Percentiles rank a stretch among this genome's conserved stretches.
phyloP scores from a whole-genome alignment of 2,888 invertebrate species.

The Halictus quadricinctus region DNA sequence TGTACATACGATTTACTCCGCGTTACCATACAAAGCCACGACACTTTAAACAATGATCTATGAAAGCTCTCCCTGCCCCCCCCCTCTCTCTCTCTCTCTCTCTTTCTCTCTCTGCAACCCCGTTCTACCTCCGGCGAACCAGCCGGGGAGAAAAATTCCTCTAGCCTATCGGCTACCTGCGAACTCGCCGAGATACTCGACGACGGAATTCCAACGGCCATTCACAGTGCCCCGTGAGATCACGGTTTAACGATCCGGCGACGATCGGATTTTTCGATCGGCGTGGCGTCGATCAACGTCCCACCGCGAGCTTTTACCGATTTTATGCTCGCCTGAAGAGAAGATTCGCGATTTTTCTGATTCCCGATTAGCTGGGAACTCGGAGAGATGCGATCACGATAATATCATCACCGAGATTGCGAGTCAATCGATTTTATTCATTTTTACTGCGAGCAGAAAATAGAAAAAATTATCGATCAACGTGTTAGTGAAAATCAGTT shows the following conservation, averaged over 20 bases:
- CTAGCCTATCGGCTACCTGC: slow-evolving; percentile 48
- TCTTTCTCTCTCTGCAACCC: slow-evolving; percentile 2
- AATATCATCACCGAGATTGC: no score
- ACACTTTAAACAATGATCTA: slow-evolving; percentile 68
- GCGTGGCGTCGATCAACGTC: background rate
- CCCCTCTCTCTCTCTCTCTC: background rate
- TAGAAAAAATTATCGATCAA: no score
- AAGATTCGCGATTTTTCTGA: background rate
- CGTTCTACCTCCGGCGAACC: background rate
- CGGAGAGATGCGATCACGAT: background rate
- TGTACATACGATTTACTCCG: slow-evolving; percentile 70
- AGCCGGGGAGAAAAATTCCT: slow-evolving; percentile 16
- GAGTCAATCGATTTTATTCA: background rate
- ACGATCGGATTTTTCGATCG: background rate
- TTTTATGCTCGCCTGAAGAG: background rate
- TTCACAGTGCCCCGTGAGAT: background rate
- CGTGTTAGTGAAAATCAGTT: no score
- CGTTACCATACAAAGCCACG: slow-evolving; percentile 69
- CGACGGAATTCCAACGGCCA: slow-evolving; percentile 22
- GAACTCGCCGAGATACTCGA: slow-evolving; percentile 32
- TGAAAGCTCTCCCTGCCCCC: slow-evolving; percentile 49
- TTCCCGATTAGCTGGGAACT: background rate
- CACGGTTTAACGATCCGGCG: background rate
- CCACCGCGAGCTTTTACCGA: background rate
- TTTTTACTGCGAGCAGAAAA: background rate